A percentile compares a stretch with the other conserved stretches of the same genome.
phyloP scores from a whole-genome alignment of 2,888 invertebrate species.

The Pollenia amentaria region DNA sequence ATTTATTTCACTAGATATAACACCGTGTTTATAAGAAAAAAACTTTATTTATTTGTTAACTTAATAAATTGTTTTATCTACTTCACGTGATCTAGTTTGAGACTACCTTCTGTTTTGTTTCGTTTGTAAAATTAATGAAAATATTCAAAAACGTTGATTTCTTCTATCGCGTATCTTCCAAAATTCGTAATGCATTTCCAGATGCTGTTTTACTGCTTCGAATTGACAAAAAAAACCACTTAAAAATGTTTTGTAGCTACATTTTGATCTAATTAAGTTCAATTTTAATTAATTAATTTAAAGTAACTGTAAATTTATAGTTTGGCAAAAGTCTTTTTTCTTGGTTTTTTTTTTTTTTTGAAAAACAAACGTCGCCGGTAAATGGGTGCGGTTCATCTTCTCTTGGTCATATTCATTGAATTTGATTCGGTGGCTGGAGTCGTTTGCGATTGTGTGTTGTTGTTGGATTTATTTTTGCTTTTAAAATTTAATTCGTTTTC shows the following conservation, averaged over 20 bases:
- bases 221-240: slow-evolving; percentile 6
- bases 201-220: slow-evolving; percentile 28
- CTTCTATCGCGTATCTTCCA: not conserved
- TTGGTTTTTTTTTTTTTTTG: not conserved
- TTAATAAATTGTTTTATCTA: slow-evolving; percentile 41
- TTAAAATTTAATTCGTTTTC: slow-evolving; percentile 60
- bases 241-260: slow-evolving; percentile 8
- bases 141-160: slow-evolving; percentile 1
- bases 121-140: slow-evolving; percentile 49
- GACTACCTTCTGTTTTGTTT: not conserved
- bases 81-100: slow-evolving; percentile 44
- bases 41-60: not conserved
- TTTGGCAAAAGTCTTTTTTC: slow-evolving; percentile 77
- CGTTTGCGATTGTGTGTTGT: slow-evolving; percentile 21
- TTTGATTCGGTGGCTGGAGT: slow-evolving; percentile 37
- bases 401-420: slow-evolving; percentile 60
- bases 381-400: slow-evolving; percentile 74
- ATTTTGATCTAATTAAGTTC: slow-evolving; percentile 70
- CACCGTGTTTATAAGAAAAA: not conserved
- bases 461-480: not conserved
- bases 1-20: too few relatives aligned
- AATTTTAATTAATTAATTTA: slow-evolving; percentile 83
- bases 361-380: slow-evolving; percentile 70
- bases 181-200: slow-evolving; percentile 10
- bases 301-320: slow-evolving; percentile 82